These are phyloP conservation scores for Nycteola revayana DNA, from an alignment of 2,888 invertebrate species.

Conservation along the genomic window DNA sequence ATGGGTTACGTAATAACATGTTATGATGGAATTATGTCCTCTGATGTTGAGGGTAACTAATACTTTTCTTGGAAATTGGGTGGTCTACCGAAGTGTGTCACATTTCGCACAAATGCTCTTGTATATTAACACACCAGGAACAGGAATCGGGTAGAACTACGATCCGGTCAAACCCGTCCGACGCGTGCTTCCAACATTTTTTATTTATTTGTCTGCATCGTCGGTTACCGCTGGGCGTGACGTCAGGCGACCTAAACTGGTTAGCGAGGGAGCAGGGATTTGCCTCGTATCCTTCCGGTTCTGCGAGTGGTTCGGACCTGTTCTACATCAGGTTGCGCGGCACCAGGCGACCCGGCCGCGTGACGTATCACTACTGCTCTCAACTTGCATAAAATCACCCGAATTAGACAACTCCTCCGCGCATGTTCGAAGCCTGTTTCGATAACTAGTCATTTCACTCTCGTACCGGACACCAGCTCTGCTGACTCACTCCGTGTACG, in stretches of 20 bases:
- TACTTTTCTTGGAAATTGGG: conserved; percentile 2
- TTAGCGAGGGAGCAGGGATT: conserved; percentile 82
- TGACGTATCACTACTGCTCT: conserved; percentile 59
- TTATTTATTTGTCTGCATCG: conserved; percentile 81
- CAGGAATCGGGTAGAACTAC: conserved; percentile 82
- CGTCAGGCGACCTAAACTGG: conserved; percentile 82
- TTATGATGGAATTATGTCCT: too few species aligned
- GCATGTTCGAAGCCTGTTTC: conserved; percentile 31
- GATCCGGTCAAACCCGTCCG: conserved; percentile 81
- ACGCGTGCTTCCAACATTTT: conserved; percentile 82
- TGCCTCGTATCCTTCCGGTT: conserved; percentile 82
- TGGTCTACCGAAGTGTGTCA: conserved; percentile 20
- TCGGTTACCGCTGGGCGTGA: conserved; percentile 80
- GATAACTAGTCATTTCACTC: conserved; percentile 48
- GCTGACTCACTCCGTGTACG: conserved; percentile 72
- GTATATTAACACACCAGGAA: conserved; percentile 74
- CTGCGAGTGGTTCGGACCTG: conserved; percentile 77
- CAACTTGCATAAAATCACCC: conserved; percentile 46
- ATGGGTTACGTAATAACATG: too few species aligned
- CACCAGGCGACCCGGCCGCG: conserved; percentile 60
- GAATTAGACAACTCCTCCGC: conserved; percentile 41
- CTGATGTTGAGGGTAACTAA: too few species aligned
- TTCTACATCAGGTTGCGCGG: conserved; percentile 76
- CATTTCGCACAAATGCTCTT: conserved; percentile 50
- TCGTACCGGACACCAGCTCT: conserved; percentile 54